A percentile compares a stretch with the other conserved stretches of the same genome.
Evolutionary conservation across 2,888 invertebrate species (phyloP).

Genomic region (Cremastobaeus sp.): DNA sequence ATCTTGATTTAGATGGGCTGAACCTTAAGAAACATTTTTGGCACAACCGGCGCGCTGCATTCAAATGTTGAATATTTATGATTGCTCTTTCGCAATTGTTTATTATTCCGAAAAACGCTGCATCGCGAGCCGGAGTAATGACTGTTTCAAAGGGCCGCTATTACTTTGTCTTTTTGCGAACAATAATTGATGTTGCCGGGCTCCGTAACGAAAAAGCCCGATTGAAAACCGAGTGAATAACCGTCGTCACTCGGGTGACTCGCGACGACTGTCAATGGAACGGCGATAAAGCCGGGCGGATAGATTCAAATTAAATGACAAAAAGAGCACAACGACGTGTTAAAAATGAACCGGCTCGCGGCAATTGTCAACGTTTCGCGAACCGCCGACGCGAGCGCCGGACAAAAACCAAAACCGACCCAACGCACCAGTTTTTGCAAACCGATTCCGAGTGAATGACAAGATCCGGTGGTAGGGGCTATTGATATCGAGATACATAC

Average conservation of each 20-base stretch:
- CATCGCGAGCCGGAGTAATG: no score
- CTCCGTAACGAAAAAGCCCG: no score
- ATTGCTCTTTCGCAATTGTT: no score
- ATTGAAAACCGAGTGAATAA: no score
- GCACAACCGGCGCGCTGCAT: no score
- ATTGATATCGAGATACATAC: constrained; percentile 43
- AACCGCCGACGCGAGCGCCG: background rate
- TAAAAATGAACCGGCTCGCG: constrained; percentile 18
- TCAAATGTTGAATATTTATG: background rate
- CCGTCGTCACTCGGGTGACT: no score
- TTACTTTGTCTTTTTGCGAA: no score
- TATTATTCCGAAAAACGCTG: no score
- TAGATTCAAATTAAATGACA: background rate
- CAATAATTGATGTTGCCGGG: no score
- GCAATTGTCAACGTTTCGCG: constrained; percentile 17
- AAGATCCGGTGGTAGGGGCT: constrained; percentile 25
- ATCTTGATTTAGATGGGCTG: constrained; percentile 21
- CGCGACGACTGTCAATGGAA: no score
- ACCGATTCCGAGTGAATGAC: constrained; percentile 51
- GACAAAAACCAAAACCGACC: constrained; percentile 33
- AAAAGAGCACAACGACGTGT: background rate
- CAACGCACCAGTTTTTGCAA: constrained; percentile 50
- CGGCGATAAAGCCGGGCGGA: background rate
- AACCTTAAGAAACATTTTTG: background rate
- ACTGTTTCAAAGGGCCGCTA: no score